phyloP scores from a whole-genome alignment of 2,888 invertebrate genomes.

The Drosophila nr. perissopoda region DNA sequence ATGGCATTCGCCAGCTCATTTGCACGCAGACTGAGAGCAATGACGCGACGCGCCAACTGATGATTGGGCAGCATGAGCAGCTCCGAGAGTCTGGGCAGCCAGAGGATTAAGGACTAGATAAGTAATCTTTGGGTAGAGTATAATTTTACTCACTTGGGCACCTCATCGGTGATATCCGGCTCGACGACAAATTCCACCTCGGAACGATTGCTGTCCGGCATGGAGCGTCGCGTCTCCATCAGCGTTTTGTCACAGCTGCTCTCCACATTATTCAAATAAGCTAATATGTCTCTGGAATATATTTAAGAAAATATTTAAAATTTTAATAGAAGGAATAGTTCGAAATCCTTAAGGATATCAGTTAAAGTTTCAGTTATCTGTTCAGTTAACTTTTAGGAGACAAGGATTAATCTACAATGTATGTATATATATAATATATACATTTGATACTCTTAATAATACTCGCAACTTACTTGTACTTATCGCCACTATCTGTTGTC shows the following conservation, averaged over 20 bases:
- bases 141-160: conserved; percentile 82
- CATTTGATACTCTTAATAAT: neutral
- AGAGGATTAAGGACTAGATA: too few relatives aligned
- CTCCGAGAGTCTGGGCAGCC: conserved; percentile 80
- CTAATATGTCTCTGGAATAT: conserved; percentile 83
- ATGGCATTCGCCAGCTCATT: conserved; percentile 85
- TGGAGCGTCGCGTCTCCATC: conserved; percentile 83
- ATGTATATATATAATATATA: neutral
- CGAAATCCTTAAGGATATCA: neutral
- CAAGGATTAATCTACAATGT: neutral
- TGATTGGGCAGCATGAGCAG: conserved; percentile 85
- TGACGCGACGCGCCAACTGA: conserved; percentile 84
- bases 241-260: conserved; percentile 84
- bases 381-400: neutral
- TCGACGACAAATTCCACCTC: conserved; percentile 85
- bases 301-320: neutral
- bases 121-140: neutral
- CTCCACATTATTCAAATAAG: conserved; percentile 84
- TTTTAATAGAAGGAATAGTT: rapidly evolving
- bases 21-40: conserved; percentile 83
- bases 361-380: neutral
- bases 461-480: conserved; percentile 72
- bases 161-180: conserved; percentile 84
- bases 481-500: conserved; percentile 71
- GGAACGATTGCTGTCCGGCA: conserved; percentile 83